Base-by-base conservation (phyloP, 2,797 vertebrate species). In the Myoxocephalus aenaeus region DNA sequence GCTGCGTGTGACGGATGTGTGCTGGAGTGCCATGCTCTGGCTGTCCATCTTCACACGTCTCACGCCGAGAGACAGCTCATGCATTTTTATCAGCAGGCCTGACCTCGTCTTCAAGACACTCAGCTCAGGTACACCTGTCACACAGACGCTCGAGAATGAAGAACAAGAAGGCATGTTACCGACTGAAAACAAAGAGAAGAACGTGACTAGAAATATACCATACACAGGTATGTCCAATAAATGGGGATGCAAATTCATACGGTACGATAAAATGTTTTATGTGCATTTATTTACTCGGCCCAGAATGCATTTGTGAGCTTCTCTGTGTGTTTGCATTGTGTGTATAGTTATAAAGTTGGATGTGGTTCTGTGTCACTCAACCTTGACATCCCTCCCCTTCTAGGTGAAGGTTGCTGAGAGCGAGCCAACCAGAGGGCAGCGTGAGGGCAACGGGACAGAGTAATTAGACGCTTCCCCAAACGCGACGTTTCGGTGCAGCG, bases 61-160 rank as follows among this genome's bases (percentile, higher is more conserved):
- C 75, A 69, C 50, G 40, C 38, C 38, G 56, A 20, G 61, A 73
- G 87, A 85, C 87, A 88, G 66, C 81, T 89, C 87, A 89, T 90
- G 89, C 80, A 90, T 89, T 90, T 94, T 89, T 90, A 87, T 87
- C 74, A 67, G 69, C 82, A n/a, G 79, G 70, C 75, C 88, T 80
- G 82, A 92, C 86, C 86, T 89, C 90, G 83, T 90, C 83, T 82
- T 86, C 76, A 70, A 86, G 80, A 76, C 63, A 76, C 65, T 53
- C 27, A 11, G 74, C 77, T 80, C 75, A 75, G 82, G 71, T 84
- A 75, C 84, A 54, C 70, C 68, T 81, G 74, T 82, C 77, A 84
- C 65, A 77, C 70, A 82, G 84, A 82, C 80, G 74, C 81, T 67
- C 25, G 51, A 85, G 73, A 84, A 54, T 62, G 71, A 84, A 70